Percentiles rank a stretch among this genome's conserved stretches.
Conservation (phyloP, 2,113 vertebrate genomes). For the Sinocyclocheilus maitianheensis region DNA sequence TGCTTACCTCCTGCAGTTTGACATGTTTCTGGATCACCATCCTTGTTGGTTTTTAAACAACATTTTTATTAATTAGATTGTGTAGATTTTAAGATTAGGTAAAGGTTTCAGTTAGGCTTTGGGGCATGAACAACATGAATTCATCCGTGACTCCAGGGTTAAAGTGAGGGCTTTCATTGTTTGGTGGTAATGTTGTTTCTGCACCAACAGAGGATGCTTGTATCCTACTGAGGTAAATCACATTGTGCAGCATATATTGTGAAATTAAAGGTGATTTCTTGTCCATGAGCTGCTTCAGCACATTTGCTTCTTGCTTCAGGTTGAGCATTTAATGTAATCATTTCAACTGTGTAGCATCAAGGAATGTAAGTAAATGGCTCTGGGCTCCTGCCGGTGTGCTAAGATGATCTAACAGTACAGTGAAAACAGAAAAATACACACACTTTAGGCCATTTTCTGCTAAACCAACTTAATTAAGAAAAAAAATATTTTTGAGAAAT, state of each 20-base stretch:
- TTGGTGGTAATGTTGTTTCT: not conserved
- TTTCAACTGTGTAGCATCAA: conserved; percentile 6
- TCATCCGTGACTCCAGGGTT: not conserved
- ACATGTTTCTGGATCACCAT: too few species aligned
- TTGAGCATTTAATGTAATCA: not conserved
- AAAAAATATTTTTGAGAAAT: too few species aligned
- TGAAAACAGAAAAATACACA: too few species aligned
- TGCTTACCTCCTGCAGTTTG: too few species aligned
- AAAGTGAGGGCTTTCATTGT: not conserved
- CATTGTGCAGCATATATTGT: not conserved
- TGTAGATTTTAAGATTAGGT: too few species aligned
- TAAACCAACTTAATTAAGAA: too few species aligned
- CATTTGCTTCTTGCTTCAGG: not conserved
- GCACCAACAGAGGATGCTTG: not conserved
- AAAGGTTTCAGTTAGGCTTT: not conserved
- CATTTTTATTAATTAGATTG: too few species aligned
- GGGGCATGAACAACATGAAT: not conserved
- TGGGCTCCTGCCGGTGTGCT: not conserved
- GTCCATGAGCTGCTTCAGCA: not conserved
- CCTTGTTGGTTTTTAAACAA: too few species aligned
- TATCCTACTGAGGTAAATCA: not conserved
- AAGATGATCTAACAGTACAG: not conserved
- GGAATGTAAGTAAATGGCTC: not conserved
- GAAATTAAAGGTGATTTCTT: not conserved
- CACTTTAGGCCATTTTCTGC: too few species aligned